Evolutionary conservation across 2,113 vertebrate species (phyloP), one percentile per base, ranked within the genome.

Genomic region (Epinephelus cyanopodus): DNA sequence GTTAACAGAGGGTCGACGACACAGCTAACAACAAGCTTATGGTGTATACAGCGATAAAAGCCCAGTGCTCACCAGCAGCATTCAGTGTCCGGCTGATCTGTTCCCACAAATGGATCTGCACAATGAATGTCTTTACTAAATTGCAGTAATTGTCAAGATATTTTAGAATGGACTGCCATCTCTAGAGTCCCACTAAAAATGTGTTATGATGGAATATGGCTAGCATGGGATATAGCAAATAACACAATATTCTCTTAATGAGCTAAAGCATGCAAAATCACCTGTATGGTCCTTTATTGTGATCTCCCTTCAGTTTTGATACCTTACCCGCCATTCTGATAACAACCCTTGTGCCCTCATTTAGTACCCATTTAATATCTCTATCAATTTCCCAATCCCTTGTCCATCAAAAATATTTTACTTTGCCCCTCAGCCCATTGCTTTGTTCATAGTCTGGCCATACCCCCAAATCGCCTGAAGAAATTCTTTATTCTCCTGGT

Each of bases 231-330:
- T 64, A 48, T 6, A 48, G 27, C 12, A 2, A 57, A n/a, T n/a
- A n/a, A 48, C 17, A 27, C 2, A 23, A 25, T n/a, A 61, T 73
- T 56, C 15, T 72, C 3, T 27, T 18, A 27, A 80, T 17, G 21
- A 19, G 8, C 25, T 85, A 39, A 81, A 56, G 39, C 66, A 61
- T 48, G 58, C 18, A 77, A 74, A 68, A 74, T 67, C 61, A 69
- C 50, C 29, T 45, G 37, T 29, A 60, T 42, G n/a, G 29, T 64
- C 60, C 14, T 52, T 53, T n/a, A 69, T 57, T 42, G n/a, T 71
- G 42, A 74, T 33, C 42, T 50, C 1, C 23, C 15, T 29, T 66
- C n/a, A 56, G 1, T 61, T 29, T 66, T 65, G 2, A 42, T 18
- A 7, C 17, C 62, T 52, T 79, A 37, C 23, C 58, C 2, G 3